Conservation (phyloP, 2,113 vertebrate species). For the Mustelus asterias region DNA sequence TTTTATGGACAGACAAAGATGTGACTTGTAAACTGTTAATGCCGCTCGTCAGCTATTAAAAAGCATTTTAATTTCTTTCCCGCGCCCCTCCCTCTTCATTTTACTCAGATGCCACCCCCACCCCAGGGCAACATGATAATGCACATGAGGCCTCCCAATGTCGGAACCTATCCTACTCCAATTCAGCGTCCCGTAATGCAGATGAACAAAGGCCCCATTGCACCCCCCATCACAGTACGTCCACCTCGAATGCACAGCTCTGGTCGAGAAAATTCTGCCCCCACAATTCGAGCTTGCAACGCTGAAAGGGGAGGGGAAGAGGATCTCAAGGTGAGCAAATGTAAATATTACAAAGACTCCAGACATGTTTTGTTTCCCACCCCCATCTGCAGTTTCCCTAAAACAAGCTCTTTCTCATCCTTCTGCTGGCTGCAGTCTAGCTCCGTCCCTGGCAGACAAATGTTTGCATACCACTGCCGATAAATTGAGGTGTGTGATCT, state of each 20-base stretch:
- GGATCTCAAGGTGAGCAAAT: constrained; percentile 70
- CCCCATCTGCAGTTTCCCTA: not conserved
- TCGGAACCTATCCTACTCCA: constrained; percentile 65
- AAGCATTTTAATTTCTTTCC: not conserved
- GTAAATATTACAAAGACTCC: constrained; percentile 46
- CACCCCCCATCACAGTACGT: constrained; percentile 57
- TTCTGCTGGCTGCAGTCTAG: not conserved
- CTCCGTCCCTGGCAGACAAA: not conserved
- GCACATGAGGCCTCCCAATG: constrained; percentile 67
- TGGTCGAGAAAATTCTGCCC: constrained; percentile 54
- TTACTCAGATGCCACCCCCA: constrained; percentile 51
- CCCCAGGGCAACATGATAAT: constrained; percentile 68
- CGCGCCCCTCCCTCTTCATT: not conserved
- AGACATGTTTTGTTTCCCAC: no score
- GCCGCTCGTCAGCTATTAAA: not conserved
- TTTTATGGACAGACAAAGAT: not conserved
- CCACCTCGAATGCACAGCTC: constrained; percentile 58
- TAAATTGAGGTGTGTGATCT: not conserved
- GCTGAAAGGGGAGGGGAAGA: constrained; percentile 66
- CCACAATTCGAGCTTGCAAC: constrained; percentile 56
- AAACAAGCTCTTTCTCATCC: not conserved
- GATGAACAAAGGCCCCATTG: constrained; percentile 56
- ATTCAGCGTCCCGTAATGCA: constrained; percentile 72
- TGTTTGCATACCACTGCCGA: not conserved
- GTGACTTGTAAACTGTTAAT: not conserved